Evolutionary conservation across 2,888 invertebrate genomes (phyloP).

Genomic region (Coremacera marginata): DNA sequence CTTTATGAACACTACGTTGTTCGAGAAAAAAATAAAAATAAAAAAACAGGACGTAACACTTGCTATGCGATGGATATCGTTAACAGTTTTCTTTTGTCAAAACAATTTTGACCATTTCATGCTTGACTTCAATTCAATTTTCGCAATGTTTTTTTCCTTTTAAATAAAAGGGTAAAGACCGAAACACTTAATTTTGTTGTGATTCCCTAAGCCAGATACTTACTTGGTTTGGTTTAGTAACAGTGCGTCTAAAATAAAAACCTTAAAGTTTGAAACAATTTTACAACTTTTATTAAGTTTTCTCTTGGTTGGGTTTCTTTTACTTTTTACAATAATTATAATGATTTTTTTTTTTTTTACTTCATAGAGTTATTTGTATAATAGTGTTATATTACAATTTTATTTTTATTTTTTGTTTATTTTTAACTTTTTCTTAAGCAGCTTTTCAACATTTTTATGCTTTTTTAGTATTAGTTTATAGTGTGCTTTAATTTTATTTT

Average conservation of each 20-base stretch:
- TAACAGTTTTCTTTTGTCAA: too few species aligned
- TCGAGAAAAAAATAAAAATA: too few species aligned
- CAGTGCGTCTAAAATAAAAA: neutral
- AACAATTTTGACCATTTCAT: neutral
- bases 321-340: conserved; percentile 34
- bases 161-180: neutral
- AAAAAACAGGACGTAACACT: too few species aligned
- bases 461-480: neutral
- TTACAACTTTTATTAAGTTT: conserved; percentile 16
- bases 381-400: conserved; percentile 49
- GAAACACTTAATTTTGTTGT: neutral
- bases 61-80: too few species aligned
- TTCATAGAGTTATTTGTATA: conserved; percentile 16
- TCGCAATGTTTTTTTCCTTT: neutral
- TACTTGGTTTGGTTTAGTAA: neutral
- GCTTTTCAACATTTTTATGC: conserved; percentile 41
- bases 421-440: conserved; percentile 39
- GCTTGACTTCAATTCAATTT: neutral
- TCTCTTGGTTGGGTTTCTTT: conserved; percentile 6
- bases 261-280: conserved; percentile 26
- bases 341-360: conserved; percentile 35
- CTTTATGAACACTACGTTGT: too few species aligned
- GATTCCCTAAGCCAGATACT: neutral
- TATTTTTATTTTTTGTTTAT: neutral
- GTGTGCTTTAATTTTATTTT: neutral